Evolutionary conservation across 1,140 invertebrate species (phyloP).

Genomic region (Pantala flavescens): DNA sequence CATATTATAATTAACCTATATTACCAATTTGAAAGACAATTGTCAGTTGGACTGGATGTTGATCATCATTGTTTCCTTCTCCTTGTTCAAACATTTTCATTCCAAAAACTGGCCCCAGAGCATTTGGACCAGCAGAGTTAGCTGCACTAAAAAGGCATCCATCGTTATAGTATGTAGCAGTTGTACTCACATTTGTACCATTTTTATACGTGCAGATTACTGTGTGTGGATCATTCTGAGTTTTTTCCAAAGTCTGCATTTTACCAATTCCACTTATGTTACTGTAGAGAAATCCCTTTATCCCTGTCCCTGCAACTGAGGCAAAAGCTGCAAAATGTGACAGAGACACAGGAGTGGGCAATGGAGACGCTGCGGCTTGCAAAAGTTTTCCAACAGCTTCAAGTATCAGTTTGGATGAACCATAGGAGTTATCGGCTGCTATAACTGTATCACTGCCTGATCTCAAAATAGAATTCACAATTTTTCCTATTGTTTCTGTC

Average conservation of each 20-base stretch:
- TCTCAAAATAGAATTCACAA: background rate
- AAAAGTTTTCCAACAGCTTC: background rate
- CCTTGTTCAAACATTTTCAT: background rate
- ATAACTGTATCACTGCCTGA: background rate
- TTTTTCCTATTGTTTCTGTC: background rate
- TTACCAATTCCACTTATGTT: background rate
- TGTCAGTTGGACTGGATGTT: too few species aligned
- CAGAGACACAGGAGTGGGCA: background rate
- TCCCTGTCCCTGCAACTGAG: background rate
- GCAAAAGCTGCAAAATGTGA: background rate
- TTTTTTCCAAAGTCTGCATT: background rate
- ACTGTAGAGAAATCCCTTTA: background rate
- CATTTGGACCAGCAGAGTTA: background rate
- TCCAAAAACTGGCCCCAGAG: background rate
- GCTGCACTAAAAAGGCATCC: background rate
- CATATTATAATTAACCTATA: too few species aligned
- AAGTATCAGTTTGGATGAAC: background rate
- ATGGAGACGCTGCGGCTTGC: background rate
- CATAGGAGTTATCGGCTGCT: background rate
- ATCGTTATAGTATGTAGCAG: background rate
- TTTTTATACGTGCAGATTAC: too few species aligned
- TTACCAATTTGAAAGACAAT: too few species aligned
- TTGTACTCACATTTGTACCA: background rate
- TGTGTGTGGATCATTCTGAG: too few species aligned
- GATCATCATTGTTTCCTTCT: background rate